Percentiles rank a stretch among this genome's conserved stretches.
Conservation (phyloP, 2,797 vertebrate genomes). For the Hylomyscus alleni region DNA sequence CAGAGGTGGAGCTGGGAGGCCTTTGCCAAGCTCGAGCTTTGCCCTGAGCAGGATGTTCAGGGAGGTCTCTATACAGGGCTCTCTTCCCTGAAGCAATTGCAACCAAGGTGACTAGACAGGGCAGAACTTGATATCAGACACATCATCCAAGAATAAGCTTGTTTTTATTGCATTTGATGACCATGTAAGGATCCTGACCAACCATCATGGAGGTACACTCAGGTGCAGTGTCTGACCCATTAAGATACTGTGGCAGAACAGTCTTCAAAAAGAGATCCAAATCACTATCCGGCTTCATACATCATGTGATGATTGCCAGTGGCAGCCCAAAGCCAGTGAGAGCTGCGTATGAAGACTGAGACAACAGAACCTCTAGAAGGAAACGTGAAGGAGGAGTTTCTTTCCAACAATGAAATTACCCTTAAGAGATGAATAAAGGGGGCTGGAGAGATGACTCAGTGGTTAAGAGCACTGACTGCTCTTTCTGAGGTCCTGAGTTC, state of each 20-base stretch:
- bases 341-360: rapidly evolving
- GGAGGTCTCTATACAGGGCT: rapidly evolving
- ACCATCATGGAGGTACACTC: rapidly evolving
- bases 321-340: background rate
- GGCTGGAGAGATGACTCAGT: too few species aligned
- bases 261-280: background rate
- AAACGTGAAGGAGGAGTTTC: background rate
- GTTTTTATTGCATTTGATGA: rapidly evolving
- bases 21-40: background rate
- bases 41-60: background rate
- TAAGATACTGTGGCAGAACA: background rate
- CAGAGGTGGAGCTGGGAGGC: rapidly evolving
- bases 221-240: rapidly evolving
- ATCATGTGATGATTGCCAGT: background rate
- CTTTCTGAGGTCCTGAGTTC: too few species aligned
- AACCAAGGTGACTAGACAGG: rapidly evolving
- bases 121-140: background rate
- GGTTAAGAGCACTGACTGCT: too few species aligned
- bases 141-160: background rate
- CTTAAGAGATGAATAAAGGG: background rate
- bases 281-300: background rate
- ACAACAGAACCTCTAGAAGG: background rate
- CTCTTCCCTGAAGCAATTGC: too few species aligned
- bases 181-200: background rate
- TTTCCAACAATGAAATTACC: background rate